These are phyloP conservation scores for Philotrypesis tridentata DNA, from an alignment of 1,140 invertebrate genomes.

Conservation along the genomic window DNA sequence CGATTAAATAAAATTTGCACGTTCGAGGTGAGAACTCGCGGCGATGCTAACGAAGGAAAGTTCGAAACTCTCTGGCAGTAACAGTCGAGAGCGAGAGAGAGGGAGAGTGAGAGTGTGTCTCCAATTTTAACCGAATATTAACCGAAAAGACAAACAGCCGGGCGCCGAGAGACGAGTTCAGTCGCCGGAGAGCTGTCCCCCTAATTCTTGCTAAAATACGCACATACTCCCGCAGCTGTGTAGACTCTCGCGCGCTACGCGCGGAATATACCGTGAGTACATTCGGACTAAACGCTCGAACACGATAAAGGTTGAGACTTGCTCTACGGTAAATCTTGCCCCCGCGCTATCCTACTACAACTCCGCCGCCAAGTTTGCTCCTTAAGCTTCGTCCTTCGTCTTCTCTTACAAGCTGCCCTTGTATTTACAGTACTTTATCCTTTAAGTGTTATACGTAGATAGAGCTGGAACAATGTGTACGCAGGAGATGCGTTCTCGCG, in stretches of 20 bases:
- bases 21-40: too few relatives aligned
- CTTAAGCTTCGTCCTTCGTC: background rate
- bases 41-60: background rate
- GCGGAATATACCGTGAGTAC: background rate
- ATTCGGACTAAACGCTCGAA: constrained; percentile 7
- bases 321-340: background rate
- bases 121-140: too few relatives aligned
- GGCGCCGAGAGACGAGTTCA: background rate
- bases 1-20: too few relatives aligned
- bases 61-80: too few relatives aligned
- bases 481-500: background rate
- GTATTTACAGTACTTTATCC: constrained; percentile 43
- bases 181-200: background rate
- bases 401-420: constrained; percentile 1
- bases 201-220: background rate
- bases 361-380: background rate
- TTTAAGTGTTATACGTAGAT: background rate
- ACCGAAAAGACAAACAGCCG: background rate
- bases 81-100: too few relatives aligned
- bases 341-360: background rate
- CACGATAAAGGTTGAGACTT: constrained; percentile 30
- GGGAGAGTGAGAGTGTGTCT: too few relatives aligned
- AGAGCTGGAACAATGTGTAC: background rate
- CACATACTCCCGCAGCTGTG: background rate
- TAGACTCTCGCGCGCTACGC: background rate